Base-by-base conservation (phyloP, 2,113 vertebrate genomes). In the Muntiacus muntjak region DNA sequence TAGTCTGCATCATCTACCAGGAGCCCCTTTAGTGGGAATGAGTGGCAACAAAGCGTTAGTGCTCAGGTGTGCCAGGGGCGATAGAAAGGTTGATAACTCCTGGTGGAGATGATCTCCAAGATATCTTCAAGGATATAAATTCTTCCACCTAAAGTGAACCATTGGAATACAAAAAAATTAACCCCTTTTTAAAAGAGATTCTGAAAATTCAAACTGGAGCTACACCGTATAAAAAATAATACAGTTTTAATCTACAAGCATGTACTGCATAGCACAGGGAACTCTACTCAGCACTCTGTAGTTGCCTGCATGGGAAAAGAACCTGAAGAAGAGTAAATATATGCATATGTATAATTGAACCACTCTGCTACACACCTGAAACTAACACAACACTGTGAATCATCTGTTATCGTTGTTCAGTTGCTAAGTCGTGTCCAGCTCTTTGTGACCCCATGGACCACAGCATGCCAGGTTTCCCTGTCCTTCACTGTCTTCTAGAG, bases 121-220 rank as follows among this genome's bases (percentile, higher is more conserved):
- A 47, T 67, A 87, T 26, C 10, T 30, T 71, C n/a, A 74, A 74
- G 28, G 25, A 86, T 84, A 9, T 57, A 79, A 55, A 33, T 76
- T 64, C 36, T 87, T 23, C 55, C 2, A 85, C 52, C 45, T 54
- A 82, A 86, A 92, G n/a, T n/a, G 9, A 78, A 55, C 47, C 25
- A 93, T 2, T 62, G 47, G 57, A 91, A 88, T 94, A 67, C 79
- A 87, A 79, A 81, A 21, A 45, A 50, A 45, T 55, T 21, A 50
- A 67, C 15, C 28, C 19, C 5, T 76, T 88, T 94, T 78, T 88
- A 81, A 58, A 76, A 91, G 40, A 83, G 54, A 67, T 26, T 55
- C 19, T 86, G 19, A 94, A 81, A 82, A 55, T 50, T 83, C 47
- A 91, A 94, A 5, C 26, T 50, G 36, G 8, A 17, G 2, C 14